Conservation (phyloP, 2,888 invertebrate genomes). For the Drosophila vallismaia region DNA sequence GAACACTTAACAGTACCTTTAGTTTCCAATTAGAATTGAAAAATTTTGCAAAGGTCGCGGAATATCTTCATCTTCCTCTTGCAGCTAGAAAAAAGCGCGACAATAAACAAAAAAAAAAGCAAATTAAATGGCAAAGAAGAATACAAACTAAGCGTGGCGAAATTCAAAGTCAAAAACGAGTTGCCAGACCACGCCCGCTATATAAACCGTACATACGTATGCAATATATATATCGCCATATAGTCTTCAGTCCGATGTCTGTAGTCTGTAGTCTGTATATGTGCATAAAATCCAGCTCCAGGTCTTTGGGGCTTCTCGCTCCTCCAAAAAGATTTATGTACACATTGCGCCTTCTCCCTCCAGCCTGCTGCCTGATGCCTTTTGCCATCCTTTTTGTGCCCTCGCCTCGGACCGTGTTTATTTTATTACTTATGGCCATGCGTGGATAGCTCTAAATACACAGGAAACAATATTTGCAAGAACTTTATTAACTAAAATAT, state of each 20-base stretch:
- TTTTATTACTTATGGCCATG: constrained; percentile 61
- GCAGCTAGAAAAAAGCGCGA: constrained; percentile 38
- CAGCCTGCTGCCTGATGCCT: constrained; percentile 8
- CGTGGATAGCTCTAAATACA: constrained; percentile 33
- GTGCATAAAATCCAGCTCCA: constrained; percentile 14
- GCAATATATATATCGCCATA: constrained; percentile 22
- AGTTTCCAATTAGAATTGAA: constrained; percentile 44
- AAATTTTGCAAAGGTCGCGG: constrained; percentile 67
- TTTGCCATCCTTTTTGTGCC: constrained; percentile 54
- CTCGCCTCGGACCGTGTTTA: constrained; percentile 55
- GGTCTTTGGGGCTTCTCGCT: constrained; percentile 22
- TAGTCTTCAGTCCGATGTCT: constrained; percentile 1
- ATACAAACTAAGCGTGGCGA: constrained; percentile 66
- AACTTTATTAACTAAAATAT: too few relatives aligned
- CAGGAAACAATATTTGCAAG: background rate
- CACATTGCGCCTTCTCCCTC: constrained; percentile 44
- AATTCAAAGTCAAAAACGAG: constrained; percentile 65
- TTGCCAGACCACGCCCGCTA: constrained; percentile 66
- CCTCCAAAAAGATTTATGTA: constrained; percentile 63
- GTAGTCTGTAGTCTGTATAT: constrained; percentile 1
- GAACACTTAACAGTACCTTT: too few relatives aligned
- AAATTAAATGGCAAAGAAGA: constrained; percentile 38
- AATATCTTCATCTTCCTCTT: constrained; percentile 4
- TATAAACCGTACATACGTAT: constrained; percentile 26
- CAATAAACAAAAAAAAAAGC: constrained; percentile 39